Evolutionary conservation across 2,797 vertebrate species (phyloP).

Genomic region (Periophthalmus magnuspinnatus): DNA sequence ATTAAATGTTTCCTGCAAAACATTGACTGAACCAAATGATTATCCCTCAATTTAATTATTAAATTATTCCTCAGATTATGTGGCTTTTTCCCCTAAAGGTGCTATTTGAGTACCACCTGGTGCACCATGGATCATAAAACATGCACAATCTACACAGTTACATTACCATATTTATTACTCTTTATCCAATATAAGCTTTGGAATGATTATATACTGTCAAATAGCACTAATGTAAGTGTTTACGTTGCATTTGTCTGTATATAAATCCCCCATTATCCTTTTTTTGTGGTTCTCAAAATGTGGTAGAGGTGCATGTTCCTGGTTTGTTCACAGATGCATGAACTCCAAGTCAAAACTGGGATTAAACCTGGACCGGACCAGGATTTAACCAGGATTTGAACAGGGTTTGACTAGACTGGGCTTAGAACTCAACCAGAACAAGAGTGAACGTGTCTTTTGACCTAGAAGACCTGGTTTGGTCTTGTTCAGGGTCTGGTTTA

Average conservation of each 20-base stretch:
- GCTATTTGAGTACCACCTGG: neutral
- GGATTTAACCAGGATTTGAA: too few relatives aligned
- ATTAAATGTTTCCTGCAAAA: neutral
- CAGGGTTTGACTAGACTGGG: too few relatives aligned
- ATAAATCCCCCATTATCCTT: neutral
- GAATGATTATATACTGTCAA: too few relatives aligned
- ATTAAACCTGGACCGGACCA: too few relatives aligned
- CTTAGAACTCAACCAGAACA: too few relatives aligned
- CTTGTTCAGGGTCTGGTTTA: too few relatives aligned
- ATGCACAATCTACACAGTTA: neutral
- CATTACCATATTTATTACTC: neutral
- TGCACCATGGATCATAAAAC: neutral
- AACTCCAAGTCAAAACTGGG: too few relatives aligned
- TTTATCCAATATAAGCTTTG: neutral
- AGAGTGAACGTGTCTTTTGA: too few relatives aligned
- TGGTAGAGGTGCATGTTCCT: neutral
- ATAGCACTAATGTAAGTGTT: neutral
- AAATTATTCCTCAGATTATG: neutral
- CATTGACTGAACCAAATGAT: neutral
- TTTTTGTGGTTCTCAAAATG: neutral
- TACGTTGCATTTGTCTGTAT: neutral
- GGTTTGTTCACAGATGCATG: too few relatives aligned
- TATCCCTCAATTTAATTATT: too few relatives aligned
- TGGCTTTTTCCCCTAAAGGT: neutral
- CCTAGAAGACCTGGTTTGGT: too few relatives aligned